A percentile compares a stretch with the other conserved stretches of the same genome.
Conservation (phyloP, 2,113 vertebrate genomes). For the Terrapene triunguis region DNA sequence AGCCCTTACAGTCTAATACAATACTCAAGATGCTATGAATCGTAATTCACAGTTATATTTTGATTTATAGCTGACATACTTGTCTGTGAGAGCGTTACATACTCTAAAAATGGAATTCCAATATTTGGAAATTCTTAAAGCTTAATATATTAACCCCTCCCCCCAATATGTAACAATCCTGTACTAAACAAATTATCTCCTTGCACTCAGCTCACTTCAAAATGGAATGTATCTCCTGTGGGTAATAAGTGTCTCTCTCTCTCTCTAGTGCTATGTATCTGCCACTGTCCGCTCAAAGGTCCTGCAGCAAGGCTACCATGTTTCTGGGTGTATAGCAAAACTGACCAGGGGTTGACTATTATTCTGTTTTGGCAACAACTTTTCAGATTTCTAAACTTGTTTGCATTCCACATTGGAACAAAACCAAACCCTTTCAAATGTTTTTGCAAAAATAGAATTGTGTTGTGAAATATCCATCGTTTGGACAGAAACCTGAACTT, state of each 20-base stretch:
- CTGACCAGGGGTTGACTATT: slow-evolving; percentile 42
- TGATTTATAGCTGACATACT: not conserved
- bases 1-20: not conserved
- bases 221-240: not conserved
- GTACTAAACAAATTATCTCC: not conserved
- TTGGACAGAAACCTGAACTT: not conserved
- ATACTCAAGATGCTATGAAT: not conserved
- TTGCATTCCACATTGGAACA: slow-evolving; percentile 57
- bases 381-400: slow-evolving; percentile 13
- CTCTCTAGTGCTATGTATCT: not conserved
- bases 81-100: not conserved
- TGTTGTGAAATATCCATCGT: not conserved
- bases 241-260: not conserved
- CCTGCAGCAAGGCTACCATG: not conserved
- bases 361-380: slow-evolving; percentile 51
- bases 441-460: slow-evolving; percentile 56
- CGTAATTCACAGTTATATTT: not conserved
- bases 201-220: not conserved
- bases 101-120: not conserved
- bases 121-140: not conserved
- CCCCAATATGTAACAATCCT: not conserved
- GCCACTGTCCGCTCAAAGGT: not conserved
- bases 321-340: slow-evolving; percentile 23
- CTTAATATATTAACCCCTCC: not conserved
- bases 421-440: not conserved